A percentile compares a stretch with the other conserved stretches of the same genome.
These are phyloP conservation scores for Ophonus ardosiacus DNA, from an alignment of 2,888 invertebrate genomes.

Conservation along the genomic window DNA sequence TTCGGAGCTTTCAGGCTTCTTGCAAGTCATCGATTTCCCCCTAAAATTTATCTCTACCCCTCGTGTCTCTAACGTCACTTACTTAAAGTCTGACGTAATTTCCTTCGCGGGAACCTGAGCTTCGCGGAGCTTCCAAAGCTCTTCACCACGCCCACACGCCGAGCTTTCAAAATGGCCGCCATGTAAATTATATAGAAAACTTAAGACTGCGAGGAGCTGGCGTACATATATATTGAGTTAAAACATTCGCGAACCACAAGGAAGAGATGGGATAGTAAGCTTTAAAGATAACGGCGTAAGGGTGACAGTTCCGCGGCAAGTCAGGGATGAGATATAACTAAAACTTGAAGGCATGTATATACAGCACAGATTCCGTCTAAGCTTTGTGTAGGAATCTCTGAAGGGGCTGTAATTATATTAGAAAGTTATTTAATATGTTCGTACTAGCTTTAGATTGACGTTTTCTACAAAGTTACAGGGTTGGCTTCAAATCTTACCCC, in stretches of 20 bases:
- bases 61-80: constrained; percentile 69
- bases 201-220: constrained; percentile 74
- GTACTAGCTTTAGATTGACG: constrained; percentile 59
- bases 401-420: constrained; percentile 59
- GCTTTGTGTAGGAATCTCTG: constrained; percentile 44
- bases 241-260: constrained; percentile 33
- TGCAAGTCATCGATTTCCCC: not conserved
- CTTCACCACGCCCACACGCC: constrained; percentile 66
- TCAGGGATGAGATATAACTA: constrained; percentile 49
- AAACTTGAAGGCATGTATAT: constrained; percentile 59
- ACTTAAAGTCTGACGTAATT: constrained; percentile 75
- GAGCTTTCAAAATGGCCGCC: constrained; percentile 76
- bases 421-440: constrained; percentile 62
- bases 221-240: constrained; percentile 60
- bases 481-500: not conserved
- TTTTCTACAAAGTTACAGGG: constrained; percentile 21
- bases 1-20: not conserved
- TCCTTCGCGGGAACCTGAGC: constrained; percentile 73
- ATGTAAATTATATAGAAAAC: constrained; percentile 76
- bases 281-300: not conserved
- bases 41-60: constrained; percentile 2
- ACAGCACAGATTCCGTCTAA: constrained; percentile 45
- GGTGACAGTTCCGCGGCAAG: constrained; percentile 4
- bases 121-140: constrained; percentile 63
- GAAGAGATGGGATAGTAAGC: not conserved